These are phyloP conservation scores for Epistrophe eligans DNA, from an alignment of 2,888 invertebrate genomes.

Conservation along the genomic window DNA sequence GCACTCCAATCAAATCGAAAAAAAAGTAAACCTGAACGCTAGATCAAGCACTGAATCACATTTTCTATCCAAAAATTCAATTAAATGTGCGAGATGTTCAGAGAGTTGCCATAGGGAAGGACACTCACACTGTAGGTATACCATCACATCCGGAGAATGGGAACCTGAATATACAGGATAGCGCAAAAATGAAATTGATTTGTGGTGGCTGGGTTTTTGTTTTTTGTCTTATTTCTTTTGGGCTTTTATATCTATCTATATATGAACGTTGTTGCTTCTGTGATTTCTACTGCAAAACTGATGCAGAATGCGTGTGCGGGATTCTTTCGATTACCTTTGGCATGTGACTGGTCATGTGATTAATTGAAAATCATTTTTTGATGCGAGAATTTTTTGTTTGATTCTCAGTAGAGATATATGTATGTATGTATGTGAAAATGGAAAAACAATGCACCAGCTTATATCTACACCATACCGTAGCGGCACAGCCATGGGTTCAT, in stretches of 20 bases:
- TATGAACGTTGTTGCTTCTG: conserved; percentile 4
- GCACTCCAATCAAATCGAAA: conserved; percentile 16
- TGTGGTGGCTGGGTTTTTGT: conserved; percentile 35
- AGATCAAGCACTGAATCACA: conserved; percentile 58
- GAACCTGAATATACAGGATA: conserved; percentile 8
- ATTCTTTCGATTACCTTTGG: conserved; percentile 71
- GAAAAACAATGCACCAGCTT: conserved; percentile 26
- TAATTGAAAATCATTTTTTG: conserved; percentile 71
- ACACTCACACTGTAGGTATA: neutral
- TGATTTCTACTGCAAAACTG: conserved; percentile 2
- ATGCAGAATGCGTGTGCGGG: conserved; percentile 66
- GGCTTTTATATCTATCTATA: neutral
- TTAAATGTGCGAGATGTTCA: conserved; percentile 63
- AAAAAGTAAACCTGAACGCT: neutral
- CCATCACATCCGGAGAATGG: neutral
- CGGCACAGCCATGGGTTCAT: neutral
- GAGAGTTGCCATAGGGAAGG: neutral
- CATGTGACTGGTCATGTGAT: conserved; percentile 73
- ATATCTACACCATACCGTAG: neutral
- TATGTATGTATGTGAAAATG: conserved; percentile 32
- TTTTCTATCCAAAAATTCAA: conserved; percentile 67
- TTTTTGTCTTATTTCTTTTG: conserved; percentile 42
- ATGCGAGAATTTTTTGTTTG: neutral
- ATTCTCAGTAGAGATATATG: neutral
- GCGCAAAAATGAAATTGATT: conserved; percentile 51